Evolutionary conservation across 2,113 vertebrate species (phyloP), one percentile per base, ranked within the genome.

Genomic region (Nerophis lumbriciformis): DNA sequence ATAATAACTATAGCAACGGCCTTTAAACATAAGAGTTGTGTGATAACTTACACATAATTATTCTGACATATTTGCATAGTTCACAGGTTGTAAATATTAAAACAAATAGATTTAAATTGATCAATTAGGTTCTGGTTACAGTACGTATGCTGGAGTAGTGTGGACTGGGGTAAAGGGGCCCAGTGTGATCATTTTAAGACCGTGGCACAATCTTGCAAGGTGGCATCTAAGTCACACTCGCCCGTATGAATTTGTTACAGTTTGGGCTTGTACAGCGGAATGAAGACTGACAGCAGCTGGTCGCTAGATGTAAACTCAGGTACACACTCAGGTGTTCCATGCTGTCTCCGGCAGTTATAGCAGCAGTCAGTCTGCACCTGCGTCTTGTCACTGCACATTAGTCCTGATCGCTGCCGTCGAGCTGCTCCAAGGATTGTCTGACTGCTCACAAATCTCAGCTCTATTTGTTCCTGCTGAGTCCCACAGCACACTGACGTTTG

Each of bases 371-470:
- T 83, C 71, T 71, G 59, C 16, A 54, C 60, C 71, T 66, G 66
- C 63, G 59, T 76, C 62, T 66, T 80, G 82, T 85, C 84, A 77
- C 62, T 65, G 49, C 64, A 60, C 65, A 75, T 81, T 73, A 76
- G 65, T 71, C 48, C 69, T 79, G 72, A 82, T 76, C 77, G 65
- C 53, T 16, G 48, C 36, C 71, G 36, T 69, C 0, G 15, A 68
- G 74, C 49, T 15, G 4, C n/a, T 65, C 63, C 52, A 65, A 48
- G 58, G 48, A 59, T 73, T 71, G 64, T 64, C 47, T 65, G 65
- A 70, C 69, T 71, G 65, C 63, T 68, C 65, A 76, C 54, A 39
- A 58, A 66, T 72, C 59, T 59, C 54, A 35, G 50, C 52, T 51
- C 56, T 38, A 48, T 60, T 72, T 6, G 42, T 56, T 68, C 48